Evolutionary conservation across 2,888 invertebrate genomes (phyloP), one percentile per base, ranked within the genome.

Genomic region (Chromoteleia sp.): DNA sequence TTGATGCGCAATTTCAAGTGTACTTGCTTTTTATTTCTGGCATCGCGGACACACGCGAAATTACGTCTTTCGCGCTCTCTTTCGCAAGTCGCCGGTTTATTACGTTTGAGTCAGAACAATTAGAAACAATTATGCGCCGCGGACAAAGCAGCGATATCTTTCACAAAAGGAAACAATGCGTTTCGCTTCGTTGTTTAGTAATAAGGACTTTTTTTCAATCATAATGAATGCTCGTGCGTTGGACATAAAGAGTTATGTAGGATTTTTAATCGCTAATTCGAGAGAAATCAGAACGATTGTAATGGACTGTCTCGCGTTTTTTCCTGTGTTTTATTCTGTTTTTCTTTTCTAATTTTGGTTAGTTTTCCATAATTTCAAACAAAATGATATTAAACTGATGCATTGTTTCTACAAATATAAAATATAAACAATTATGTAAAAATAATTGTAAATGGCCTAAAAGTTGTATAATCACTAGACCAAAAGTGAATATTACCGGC

Each of bases 1-100:
- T 83, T 83, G 79, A 81, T 75, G 83, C 71, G 52, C 79, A 58
- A 58, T 67, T 81, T 29, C 61, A 68, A 70, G 71, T 75, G 58
- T 45, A 30, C 12, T 10, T 41, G 30, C 19, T 14, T 61, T 63
- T 68, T 70, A 54, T 36, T 63, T 45, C 45, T 10, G 33, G 29
- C 50, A 50, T 1, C 30, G 58, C 39, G 61, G 59, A 65, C 78
- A 65, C 29, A 70, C 56, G 56, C 68, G 33, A 63, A 43, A 54
- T 52, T 14, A 21, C 67, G 21, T 61, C 50, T 52, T 71, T 52
- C 33, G 52, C 43, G 33, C 39, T 48, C 41, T 63, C 29, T 75
- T 67, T 25, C 59, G 48, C 41, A 39, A 63, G 52, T 52, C 19
- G 21, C 12, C 30, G 50, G 59, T 70, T 68, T 68, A 70, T 77